Percentiles rank a stretch among this genome's conserved stretches.
These are phyloP conservation scores for Hyaena hyaena DNA, from an alignment of 2,113 vertebrate genomes.

Conservation along the genomic window DNA sequence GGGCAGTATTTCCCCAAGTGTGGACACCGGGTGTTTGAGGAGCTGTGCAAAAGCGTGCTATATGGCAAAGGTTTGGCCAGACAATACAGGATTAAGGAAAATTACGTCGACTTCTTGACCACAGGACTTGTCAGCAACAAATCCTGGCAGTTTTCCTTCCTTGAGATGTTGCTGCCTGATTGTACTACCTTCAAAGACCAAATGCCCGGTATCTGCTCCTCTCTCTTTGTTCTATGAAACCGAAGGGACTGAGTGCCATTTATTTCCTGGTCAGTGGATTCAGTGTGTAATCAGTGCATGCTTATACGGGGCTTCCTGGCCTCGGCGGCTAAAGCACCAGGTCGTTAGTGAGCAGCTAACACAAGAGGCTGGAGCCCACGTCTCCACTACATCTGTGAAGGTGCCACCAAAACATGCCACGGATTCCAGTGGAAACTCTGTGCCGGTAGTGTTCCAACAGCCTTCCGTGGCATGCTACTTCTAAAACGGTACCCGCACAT, in stretches of 20 bases:
- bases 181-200: not conserved
- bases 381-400: too few species aligned
- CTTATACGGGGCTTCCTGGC: not conserved
- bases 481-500: fast-evolving
- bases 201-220: not conserved
- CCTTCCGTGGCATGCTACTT: not conserved
- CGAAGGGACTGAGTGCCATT: not conserved
- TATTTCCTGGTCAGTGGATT: too few species aligned
- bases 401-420: not conserved
- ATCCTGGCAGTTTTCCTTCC: not conserved
- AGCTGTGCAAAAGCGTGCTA: not conserved
- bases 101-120: not conserved
- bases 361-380: too few species aligned
- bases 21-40: not conserved
- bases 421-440: not conserved
- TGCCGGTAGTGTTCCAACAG: not conserved
- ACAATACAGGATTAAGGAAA: not conserved
- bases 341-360: not conserved
- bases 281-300: not conserved
- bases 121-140: not conserved
- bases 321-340: not conserved
- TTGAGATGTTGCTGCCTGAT: not conserved
- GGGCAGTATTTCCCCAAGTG: not conserved
- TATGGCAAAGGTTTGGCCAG: not conserved
- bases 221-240: not conserved